phyloP scores from a whole-genome alignment of 2,797 vertebrate genomes.

The Siniperca undulata region DNA sequence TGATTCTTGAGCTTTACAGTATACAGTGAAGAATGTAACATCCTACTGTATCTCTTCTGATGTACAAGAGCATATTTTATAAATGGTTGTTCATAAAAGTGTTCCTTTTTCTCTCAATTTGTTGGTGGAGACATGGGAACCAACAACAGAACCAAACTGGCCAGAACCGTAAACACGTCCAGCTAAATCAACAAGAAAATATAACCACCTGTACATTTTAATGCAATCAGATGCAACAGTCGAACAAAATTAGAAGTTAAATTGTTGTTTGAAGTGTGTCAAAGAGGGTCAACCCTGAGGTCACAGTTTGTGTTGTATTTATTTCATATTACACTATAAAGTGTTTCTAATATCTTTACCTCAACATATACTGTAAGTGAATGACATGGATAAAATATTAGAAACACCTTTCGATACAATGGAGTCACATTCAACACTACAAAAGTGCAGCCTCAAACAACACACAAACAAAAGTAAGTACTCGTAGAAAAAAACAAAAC shows the following conservation, averaged over 20 bases:
- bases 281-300: background rate
- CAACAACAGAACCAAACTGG: background rate
- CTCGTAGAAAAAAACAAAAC: too few relatives aligned
- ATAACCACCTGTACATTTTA: background rate
- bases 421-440: background rate
- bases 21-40: background rate
- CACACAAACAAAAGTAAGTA: background rate
- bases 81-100: background rate
- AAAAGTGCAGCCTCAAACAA: background rate
- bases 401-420: background rate
- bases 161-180: background rate
- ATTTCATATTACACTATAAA: background rate
- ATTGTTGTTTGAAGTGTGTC: background rate
- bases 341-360: background rate
- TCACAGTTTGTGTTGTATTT: background rate
- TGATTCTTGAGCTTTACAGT: background rate
- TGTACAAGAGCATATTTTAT: background rate
- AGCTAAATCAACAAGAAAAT: background rate
- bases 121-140: background rate
- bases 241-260: too few relatives aligned
- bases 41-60: background rate
- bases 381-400: background rate
- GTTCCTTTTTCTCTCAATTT: background rate
- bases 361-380: background rate
- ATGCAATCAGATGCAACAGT: background rate